Evolutionary conservation across 2,888 invertebrate species (phyloP).

Genomic region (Parelbella ahira): DNA sequence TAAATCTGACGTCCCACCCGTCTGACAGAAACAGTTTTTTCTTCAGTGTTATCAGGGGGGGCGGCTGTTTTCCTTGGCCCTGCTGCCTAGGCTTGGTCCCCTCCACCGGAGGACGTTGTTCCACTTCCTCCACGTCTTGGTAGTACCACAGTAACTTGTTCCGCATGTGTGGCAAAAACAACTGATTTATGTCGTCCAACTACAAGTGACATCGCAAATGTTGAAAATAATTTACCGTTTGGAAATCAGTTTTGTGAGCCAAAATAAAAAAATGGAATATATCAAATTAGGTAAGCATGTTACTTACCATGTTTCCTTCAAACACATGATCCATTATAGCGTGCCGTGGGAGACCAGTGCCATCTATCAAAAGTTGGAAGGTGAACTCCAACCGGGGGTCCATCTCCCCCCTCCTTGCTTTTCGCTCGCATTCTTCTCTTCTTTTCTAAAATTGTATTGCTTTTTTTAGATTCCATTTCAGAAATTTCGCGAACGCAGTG

Average conservation of each 20-base stretch:
- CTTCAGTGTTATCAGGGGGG: conserved; percentile 75
- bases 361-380: conserved; percentile 92
- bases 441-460: conserved; percentile 69
- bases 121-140: conserved; percentile 89
- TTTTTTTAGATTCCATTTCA: background rate
- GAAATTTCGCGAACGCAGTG: no score
- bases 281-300: no score
- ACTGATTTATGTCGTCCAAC: conserved; percentile 93
- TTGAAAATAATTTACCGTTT: no score
- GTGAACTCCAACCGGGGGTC: conserved; percentile 95
- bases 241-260: no score
- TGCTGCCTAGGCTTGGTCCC: conserved; percentile 67
- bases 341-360: conserved; percentile 88
- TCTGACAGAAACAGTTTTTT: conserved; percentile 92
- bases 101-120: conserved; percentile 71
- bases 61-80: conserved; percentile 67
- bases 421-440: conserved; percentile 95
- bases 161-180: conserved; percentile 91
- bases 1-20: conserved; percentile 89
- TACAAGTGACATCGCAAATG: no score
- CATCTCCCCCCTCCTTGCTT: conserved; percentile 94
- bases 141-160: conserved; percentile 94
- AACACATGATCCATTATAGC: conserved; percentile 95
- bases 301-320: conserved; percentile 95
- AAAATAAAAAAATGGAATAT: no score